Evolutionary conservation across 2,888 invertebrate genomes (phyloP).

Genomic region (Temnothorax ravouxi): DNA sequence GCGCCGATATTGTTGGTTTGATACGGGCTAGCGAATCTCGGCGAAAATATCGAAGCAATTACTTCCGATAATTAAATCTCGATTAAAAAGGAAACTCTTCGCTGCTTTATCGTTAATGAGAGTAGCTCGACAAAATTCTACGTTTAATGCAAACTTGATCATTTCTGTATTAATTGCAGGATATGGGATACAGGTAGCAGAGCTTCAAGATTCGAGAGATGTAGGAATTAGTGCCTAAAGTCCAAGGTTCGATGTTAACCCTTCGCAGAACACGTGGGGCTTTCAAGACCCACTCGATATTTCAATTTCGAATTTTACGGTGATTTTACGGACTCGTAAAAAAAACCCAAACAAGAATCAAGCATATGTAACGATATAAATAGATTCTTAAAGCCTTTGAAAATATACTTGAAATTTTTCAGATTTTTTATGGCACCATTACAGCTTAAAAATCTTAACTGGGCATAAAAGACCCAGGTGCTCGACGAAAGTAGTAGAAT

Average conservation of each 20-base stretch:
- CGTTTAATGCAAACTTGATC: not conserved
- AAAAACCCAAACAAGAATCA: too few species aligned
- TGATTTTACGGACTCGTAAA: too few species aligned
- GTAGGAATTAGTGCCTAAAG: not conserved
- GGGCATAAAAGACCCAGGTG: too few species aligned
- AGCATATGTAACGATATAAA: too few species aligned
- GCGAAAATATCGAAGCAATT: not conserved
- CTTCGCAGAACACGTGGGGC: too few species aligned
- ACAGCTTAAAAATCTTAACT: too few species aligned
- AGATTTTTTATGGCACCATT: too few species aligned
- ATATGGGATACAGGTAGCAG: not conserved
- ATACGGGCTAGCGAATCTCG: not conserved
- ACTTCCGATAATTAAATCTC: not conserved
- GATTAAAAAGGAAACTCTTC: not conserved
- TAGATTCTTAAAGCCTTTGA: too few species aligned
- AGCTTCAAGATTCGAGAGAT: not conserved
- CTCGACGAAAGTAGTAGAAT: too few species aligned
- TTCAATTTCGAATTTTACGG: too few species aligned
- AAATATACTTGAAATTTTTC: too few species aligned
- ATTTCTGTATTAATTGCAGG: not conserved
- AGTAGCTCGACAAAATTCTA: not conserved
- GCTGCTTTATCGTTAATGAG: not conserved
- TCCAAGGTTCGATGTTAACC: not conserved
- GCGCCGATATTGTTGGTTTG: not conserved
- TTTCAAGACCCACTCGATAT: too few species aligned